Conservation (phyloP, 2,797 vertebrate species). For the Spinibarbus caldwelli region DNA sequence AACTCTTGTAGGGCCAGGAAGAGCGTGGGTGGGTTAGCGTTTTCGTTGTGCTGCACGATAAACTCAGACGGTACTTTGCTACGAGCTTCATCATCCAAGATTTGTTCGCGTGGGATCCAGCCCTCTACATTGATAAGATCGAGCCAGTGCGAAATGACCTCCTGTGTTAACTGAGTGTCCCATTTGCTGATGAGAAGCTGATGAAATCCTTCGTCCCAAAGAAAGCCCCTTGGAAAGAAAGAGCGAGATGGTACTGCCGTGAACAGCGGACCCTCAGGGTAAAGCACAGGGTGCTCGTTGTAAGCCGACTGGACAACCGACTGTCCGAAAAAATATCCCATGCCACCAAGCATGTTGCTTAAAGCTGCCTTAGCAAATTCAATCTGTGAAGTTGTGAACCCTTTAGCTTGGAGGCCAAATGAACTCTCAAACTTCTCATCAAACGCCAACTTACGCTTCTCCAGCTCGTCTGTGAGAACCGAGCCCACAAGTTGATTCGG, state of each 20-base stretch:
- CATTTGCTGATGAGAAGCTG: constrained; percentile 90
- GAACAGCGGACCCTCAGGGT: constrained; percentile 80
- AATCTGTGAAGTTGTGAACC: constrained; percentile 74
- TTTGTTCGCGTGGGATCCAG: constrained; percentile 97
- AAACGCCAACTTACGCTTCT: constrained; percentile 75
- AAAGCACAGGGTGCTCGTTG: constrained; percentile 80
- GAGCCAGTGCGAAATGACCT: constrained; percentile 89
- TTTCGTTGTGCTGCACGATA: constrained; percentile 87
- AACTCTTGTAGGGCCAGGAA: constrained; percentile 86
- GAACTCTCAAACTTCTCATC: constrained; percentile 83
- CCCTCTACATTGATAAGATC: constrained; percentile 92
- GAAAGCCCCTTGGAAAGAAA: constrained; percentile 95
- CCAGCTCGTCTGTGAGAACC: constrained; percentile 78
- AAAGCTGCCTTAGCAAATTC: constrained; percentile 87
- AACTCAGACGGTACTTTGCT: constrained; percentile 92
- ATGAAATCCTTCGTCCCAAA: constrained; percentile 98
- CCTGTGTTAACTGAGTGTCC: constrained; percentile 84
- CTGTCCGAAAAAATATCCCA: constrained; percentile 93
- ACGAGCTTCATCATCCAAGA: constrained; percentile 90
- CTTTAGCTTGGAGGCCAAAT: constrained; percentile 82
- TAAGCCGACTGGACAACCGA: constrained; percentile 83
- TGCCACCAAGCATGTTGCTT: constrained; percentile 90
- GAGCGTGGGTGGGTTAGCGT: constrained; percentile 92
- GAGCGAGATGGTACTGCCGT: constrained; percentile 94
- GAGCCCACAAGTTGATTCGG: constrained; percentile 78